Percentiles rank a stretch among this genome's conserved stretches.
These are phyloP conservation scores for Hypomecis punctinalis DNA, from an alignment of 2,888 invertebrate genomes.

Conservation along the genomic window DNA sequence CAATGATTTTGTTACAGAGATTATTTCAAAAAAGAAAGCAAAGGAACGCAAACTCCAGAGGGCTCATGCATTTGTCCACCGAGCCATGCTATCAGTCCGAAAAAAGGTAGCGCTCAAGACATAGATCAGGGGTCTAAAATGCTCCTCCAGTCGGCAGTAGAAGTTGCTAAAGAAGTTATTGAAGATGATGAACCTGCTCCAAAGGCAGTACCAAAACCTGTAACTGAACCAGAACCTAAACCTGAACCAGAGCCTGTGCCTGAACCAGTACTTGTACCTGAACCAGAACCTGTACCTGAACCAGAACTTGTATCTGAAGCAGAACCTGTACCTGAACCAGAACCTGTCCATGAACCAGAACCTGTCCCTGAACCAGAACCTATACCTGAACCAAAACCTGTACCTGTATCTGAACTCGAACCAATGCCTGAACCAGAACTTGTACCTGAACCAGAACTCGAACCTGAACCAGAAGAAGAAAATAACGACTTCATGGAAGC, in stretches of 20 bases:
- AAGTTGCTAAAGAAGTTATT: not conserved
- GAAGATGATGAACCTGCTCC: not conserved
- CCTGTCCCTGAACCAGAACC: conserved; percentile 37
- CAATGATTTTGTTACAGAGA: conserved; percentile 18
- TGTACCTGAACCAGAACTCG: conserved; percentile 10
- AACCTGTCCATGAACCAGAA: conserved; percentile 49
- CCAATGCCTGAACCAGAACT: conserved; percentile 44
- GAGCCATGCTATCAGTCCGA: not conserved
- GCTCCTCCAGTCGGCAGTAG: not conserved
- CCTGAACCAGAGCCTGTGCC: conserved; percentile 63
- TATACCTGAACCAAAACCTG: conserved; percentile 37
- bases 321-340: conserved; percentile 45
- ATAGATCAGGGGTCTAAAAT: not conserved
- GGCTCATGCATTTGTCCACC: conserved; percentile 6
- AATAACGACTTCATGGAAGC: conserved; percentile 27
- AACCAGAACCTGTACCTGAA: conserved; percentile 44
- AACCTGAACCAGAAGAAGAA: conserved; percentile 12
- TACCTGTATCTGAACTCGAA: conserved; percentile 62
- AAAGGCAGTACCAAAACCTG: not conserved
- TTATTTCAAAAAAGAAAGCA: conserved; percentile 3
- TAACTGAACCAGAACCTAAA: conserved; percentile 44
- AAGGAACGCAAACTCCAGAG: conserved; percentile 2
- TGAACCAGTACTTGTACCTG: conserved; percentile 51
- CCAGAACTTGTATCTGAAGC: conserved; percentile 41
- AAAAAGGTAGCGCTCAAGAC: not conserved